Evolutionary conservation across 2,113 vertebrate species (phyloP), one percentile per base, ranked within the genome.

Genomic region (Hemicordylus capensis): DNA sequence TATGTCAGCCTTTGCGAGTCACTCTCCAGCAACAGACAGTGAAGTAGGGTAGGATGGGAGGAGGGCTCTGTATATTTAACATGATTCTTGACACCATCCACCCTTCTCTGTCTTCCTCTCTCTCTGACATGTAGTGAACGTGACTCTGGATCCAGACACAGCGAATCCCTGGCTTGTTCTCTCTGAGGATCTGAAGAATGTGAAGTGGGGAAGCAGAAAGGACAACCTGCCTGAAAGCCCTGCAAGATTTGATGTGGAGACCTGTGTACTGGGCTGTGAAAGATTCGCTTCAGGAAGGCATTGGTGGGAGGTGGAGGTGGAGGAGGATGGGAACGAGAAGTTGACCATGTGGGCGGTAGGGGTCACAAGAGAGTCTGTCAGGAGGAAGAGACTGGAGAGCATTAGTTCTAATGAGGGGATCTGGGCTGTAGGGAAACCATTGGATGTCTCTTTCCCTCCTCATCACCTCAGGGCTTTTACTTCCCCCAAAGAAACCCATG

Each of bases 301-400:
- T 87, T 97, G 95, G 94, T 98, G 97, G 97, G 97, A 98, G 89
- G 97, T 97, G 85, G 96, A 97, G 88, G 97, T 98, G 2, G 73
- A 54, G 17, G 48, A 72, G 0, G 69, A 48, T 22, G 95, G 64
- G 14, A 42, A 75, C 0, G 39, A 34, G 67, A 12, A 44, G 11
- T 70, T 76, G 7, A 87, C 85, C 66, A 87, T 69, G 10, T 95
- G 94, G 94, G 77, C 90, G 0, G 56, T 95, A 26, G 93, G 93
- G 0, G 67, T 95, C 1, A 93, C 93, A 5, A 73, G 42, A 48
- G 90, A 94, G 15, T 69, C 67, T 1, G 91, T 89, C 42, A 86
- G 80, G 61, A 90, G 95, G 85, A 95, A 96, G 3, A 95, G 95
- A 3, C 92, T 94, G 42, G 89, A 90, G 19, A 79, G 83, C 0